Base-by-base conservation (phyloP, 2,113 vertebrate genomes). In the Engraulis encrasicolus region DNA sequence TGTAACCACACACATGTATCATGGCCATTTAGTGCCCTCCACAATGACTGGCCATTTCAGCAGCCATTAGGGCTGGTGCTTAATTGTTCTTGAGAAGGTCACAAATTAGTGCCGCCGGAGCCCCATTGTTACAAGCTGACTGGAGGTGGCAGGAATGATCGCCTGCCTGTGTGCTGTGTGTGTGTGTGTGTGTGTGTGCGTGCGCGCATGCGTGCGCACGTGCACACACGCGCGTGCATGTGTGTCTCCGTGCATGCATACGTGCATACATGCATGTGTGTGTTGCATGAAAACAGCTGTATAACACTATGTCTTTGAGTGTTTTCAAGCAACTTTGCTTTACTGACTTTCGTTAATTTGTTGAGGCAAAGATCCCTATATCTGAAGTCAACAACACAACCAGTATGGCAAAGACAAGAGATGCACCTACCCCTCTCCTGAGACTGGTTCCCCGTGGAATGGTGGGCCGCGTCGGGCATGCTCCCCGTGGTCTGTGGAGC, bases 361-460 rank as follows among this genome's bases (percentile, higher is more conserved):
- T 9, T 45, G 40, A 45, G 9, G 9, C 40, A 45, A 45, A 9
- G 40, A 3, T 45, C 40, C 9, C 40, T 9, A 45, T 9, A 45
- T 9, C 40, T 5, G n/a, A 58, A 7, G 54, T 6, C 9, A 66
- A 66, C 31, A 27, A 14, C 6, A 58, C 66, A 37, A 6, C 2
- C 58, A 71, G 74, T 14, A 38, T 19, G 50, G 37, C n/a, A 23
- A 6, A 81, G 0, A 74, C 86, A 31, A n/a, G 54, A 48, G 52
- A 14, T 85, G 48, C 31, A 48, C 78, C 27, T 90, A 99, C 98
- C 97, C 97, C 97, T 95, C 84, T 99, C 97, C 91, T 98, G 98
- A 89, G 97, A 97, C 90, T 97, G 97, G 90, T 95, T 97, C 94
- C 97, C 92, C 85, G 96, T 95, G 82, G 96, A 95, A 86, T 96